These are phyloP conservation scores for Rallus limicola DNA, from an alignment of 2,113 vertebrate species.

Conservation along the genomic window DNA sequence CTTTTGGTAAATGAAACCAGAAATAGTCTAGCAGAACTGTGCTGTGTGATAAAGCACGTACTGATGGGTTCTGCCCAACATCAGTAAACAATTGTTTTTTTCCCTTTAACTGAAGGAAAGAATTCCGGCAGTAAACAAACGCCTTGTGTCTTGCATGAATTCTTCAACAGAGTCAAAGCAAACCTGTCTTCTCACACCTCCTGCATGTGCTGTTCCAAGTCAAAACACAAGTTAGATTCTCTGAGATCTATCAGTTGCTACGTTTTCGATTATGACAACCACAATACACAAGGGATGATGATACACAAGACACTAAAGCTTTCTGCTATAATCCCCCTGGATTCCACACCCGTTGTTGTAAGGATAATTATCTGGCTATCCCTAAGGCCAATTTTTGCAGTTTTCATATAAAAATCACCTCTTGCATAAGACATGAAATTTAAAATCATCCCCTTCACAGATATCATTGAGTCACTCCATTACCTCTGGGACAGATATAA, in stretches of 20 bases:
- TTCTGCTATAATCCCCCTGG: slow-evolving; percentile 26
- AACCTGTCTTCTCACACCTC: slow-evolving; percentile 31
- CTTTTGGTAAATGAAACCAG: slow-evolving; percentile 6
- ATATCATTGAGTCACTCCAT: slow-evolving; percentile 79
- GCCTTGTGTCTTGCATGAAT: neutral
- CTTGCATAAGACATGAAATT: slow-evolving; percentile 83
- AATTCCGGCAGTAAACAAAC: slow-evolving; percentile 47
- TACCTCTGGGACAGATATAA: slow-evolving; percentile 78
- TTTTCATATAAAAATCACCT: slow-evolving; percentile 83
- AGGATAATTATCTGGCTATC: slow-evolving; percentile 81
- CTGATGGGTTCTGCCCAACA: neutral
- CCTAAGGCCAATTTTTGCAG: slow-evolving; percentile 73
- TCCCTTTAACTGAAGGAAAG: neutral
- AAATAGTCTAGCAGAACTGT: neutral
- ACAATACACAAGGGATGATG: neutral
- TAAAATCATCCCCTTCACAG: slow-evolving; percentile 76
- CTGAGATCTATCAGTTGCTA: slow-evolving; percentile 4
- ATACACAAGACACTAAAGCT: neutral
- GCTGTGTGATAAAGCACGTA: neutral
- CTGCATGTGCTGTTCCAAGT: neutral
- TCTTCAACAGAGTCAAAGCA: slow-evolving; percentile 25
- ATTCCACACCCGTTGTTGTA: slow-evolving; percentile 73
- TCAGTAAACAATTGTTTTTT: slow-evolving; percentile 18
- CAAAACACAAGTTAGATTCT: slow-evolving; percentile 7
- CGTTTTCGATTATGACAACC: neutral